phyloP scores from a whole-genome alignment of 35 echinoderm and acorn worm species.

The Diadema setosum region DNA sequence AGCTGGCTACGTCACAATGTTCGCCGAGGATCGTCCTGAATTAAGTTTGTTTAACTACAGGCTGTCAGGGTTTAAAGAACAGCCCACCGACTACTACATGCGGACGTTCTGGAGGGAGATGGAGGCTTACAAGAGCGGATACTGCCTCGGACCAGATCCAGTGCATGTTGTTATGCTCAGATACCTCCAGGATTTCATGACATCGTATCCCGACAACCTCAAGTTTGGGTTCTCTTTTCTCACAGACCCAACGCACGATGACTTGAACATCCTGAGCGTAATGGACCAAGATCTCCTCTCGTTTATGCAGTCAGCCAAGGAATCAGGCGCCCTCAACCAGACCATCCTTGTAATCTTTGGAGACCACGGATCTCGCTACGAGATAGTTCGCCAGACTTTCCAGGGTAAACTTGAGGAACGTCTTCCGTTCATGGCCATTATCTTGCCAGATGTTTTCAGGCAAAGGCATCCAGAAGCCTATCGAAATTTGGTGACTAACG shows the following conservation, averaged over 20 bases:
- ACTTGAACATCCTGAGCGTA: constrained; percentile 25
- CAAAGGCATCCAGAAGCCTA: neutral
- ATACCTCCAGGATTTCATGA: constrained; percentile 45
- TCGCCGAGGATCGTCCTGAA: constrained; percentile 45
- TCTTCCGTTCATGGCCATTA: constrained; percentile 49
- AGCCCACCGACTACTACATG: constrained; percentile 77
- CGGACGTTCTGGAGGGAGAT: constrained; percentile 45
- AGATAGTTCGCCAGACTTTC: constrained; percentile 12
- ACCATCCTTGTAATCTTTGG: constrained; percentile 43
- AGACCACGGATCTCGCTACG: constrained; percentile 61
- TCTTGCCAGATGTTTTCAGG: constrained; percentile 13
- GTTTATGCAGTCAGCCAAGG: neutral
- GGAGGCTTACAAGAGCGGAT: neutral
- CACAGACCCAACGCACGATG: constrained; percentile 36
- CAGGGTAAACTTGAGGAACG: constrained; percentile 70
- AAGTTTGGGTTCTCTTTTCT: constrained; percentile 57
- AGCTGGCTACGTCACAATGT: constrained; percentile 57
- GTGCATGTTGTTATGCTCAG: constrained; percentile 45
- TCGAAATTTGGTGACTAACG: constrained; percentile 21
- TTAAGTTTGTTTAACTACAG: constrained; percentile 32
- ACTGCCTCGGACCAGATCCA: constrained; percentile 32
- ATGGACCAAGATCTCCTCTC: constrained; percentile 33
- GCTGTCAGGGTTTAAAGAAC: constrained; percentile 40
- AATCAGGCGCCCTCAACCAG: constrained; percentile 12
- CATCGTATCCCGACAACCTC: neutral